Percentiles rank a stretch among this genome's conserved stretches.
Conservation (phyloP, 2,888 invertebrate genomes). For the Lissonota sp. region DNA sequence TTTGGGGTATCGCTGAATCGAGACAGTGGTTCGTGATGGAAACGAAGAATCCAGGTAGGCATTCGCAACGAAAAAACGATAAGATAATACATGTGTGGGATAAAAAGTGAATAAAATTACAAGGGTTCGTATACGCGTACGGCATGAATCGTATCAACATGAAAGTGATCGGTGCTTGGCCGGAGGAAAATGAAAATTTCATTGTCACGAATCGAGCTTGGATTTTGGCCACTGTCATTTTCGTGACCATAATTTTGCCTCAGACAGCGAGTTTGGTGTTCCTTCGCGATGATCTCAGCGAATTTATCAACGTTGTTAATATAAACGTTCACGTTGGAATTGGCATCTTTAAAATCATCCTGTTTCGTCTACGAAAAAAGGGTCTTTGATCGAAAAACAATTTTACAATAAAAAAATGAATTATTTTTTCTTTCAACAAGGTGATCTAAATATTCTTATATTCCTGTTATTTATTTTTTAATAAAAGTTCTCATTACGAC, state of each 20-base stretch:
- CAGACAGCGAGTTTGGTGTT: constrained; percentile 49
- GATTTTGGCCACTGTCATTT: constrained; percentile 35
- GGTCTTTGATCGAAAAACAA: constrained; percentile 22
- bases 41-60: too few species aligned
- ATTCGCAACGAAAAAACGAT: too few species aligned
- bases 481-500: constrained; percentile 26
- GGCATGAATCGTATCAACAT: constrained; percentile 69
- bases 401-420: neutral
- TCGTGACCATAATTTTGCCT: constrained; percentile 52
- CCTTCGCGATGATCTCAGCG: constrained; percentile 64
- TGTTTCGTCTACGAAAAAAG: constrained; percentile 37
- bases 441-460: neutral
- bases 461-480: neutral
- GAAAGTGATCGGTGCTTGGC: constrained; percentile 71
- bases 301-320: constrained; percentile 68
- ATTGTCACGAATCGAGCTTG: constrained; percentile 40
- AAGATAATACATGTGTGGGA: too few species aligned
- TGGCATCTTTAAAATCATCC: constrained; percentile 42
- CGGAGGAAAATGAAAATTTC: constrained; percentile 55
- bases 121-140: constrained; percentile 49
- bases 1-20: too few species aligned
- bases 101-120: neutral
- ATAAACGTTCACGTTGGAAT: constrained; percentile 62
- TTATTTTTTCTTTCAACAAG: neutral
- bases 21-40: too few species aligned